A percentile compares a stretch with the other conserved stretches of the same genome.
Evolutionary conservation across 2,113 vertebrate species (phyloP).

Genomic region (Serinus canaria): DNA sequence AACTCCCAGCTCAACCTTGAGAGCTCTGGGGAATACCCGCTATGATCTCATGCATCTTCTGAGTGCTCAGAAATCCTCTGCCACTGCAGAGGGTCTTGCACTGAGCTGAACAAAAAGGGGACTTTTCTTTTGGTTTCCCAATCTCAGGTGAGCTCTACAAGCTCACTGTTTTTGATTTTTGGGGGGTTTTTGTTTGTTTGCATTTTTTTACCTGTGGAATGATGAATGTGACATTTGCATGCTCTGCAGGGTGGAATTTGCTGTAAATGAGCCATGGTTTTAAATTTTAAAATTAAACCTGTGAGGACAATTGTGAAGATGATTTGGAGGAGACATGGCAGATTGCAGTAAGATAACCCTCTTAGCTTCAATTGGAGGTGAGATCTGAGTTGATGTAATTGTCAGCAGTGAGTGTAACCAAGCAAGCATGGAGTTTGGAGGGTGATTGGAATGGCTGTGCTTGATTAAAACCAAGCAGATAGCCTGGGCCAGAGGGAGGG

Average conservation of each 20-base stretch:
- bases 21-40: background rate
- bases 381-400: background rate
- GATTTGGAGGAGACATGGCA: background rate
- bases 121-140: background rate
- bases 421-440: background rate
- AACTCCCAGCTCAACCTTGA: background rate
- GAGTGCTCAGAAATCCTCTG: background rate
- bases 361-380: background rate
- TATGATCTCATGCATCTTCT: background rate
- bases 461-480: slow-evolving; percentile 26
- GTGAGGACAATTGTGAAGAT: background rate
- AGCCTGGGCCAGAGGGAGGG: background rate
- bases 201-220: background rate
- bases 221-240: background rate
- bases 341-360: background rate
- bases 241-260: background rate
- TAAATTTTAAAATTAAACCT: background rate
- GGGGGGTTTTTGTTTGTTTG: background rate
- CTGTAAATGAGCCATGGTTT: background rate
- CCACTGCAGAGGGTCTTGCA: background rate
- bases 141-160: background rate
- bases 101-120: background rate
- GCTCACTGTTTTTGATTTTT: background rate
- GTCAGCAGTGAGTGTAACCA: background rate
- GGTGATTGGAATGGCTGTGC: background rate